These are phyloP conservation scores for Chaitophorus viminalis DNA, from an alignment of 2,888 invertebrate species.

Conservation along the genomic window DNA sequence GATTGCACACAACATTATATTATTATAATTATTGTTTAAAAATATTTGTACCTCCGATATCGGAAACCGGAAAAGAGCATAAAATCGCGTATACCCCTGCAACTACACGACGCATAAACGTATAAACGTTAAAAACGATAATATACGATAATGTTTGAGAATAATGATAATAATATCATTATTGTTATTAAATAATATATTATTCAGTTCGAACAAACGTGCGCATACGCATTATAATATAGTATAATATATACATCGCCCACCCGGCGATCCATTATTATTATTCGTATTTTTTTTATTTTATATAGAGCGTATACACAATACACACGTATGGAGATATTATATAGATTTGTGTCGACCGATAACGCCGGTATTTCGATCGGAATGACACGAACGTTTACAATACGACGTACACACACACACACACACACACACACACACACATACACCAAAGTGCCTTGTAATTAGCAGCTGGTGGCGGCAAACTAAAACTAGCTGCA, in stretches of 20 bases:
- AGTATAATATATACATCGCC: constrained; percentile 4
- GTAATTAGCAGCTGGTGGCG: constrained; percentile 58
- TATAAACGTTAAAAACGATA: not conserved
- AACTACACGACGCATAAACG: too few species aligned
- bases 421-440: not conserved
- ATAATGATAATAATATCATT: too few species aligned
- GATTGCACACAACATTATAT: not conserved
- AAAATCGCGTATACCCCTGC: not conserved
- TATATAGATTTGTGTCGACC: constrained; percentile 43
- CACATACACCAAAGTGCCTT: constrained; percentile 34
- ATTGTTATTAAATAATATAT: constrained; percentile 1
- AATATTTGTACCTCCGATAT: not conserved
- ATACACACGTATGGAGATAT: not conserved
- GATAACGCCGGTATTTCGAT: constrained; percentile 47
- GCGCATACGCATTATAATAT: not conserved
- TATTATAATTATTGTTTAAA: not conserved
- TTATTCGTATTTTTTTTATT: not conserved
- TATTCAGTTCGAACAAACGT: constrained; percentile 6
- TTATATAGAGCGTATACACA: not conserved
- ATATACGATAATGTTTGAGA: constrained; percentile 24
- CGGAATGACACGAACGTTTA: constrained; percentile 60
- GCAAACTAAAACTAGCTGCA: not conserved
- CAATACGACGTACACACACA: not conserved
- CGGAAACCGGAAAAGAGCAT: constrained; percentile 2
- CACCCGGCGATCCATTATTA: constrained; percentile 49